phyloP scores from a whole-genome alignment of 37 sponge, comb jelly and placozoan species.

The Mnemiopsis leidyi region DNA sequence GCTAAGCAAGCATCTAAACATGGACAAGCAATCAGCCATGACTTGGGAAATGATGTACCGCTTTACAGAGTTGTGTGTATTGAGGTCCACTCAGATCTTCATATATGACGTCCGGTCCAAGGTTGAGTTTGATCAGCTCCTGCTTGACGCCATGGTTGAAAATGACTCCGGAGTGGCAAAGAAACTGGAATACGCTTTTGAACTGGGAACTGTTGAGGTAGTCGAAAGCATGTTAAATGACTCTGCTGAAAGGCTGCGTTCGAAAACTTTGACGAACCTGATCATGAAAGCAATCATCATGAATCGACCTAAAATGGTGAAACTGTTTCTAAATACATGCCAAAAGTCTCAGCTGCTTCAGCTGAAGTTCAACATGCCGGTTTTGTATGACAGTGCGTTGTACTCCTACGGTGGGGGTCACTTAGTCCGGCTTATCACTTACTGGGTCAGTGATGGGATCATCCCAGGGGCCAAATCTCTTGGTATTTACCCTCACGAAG shows the following conservation, averaged over 20 bases:
- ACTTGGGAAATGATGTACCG: neutral
- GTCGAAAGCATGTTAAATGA: neutral
- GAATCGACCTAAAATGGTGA: neutral
- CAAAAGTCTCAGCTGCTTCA: conserved; percentile 16
- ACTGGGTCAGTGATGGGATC: neutral
- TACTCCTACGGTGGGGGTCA: conserved; percentile 25
- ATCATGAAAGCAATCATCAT: conserved; percentile 35
- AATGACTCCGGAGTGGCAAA: neutral
- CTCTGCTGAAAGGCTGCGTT: neutral
- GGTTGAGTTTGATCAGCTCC: neutral
- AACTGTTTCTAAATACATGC: neutral
- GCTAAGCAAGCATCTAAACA: neutral
- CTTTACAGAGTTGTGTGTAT: neutral
- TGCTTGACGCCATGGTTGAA: conserved; percentile 16
- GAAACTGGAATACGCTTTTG: neutral
- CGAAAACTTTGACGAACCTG: neutral
- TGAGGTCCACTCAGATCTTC: neutral
- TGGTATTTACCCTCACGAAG: neutral
- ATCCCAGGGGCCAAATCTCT: neutral
- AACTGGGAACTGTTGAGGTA: conserved; percentile 18
- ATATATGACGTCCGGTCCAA: neutral
- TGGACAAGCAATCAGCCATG: neutral
- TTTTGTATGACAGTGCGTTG: neutral
- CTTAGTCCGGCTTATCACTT: neutral
- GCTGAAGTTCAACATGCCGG: conserved; percentile 40